Conservation (phyloP, 2,888 invertebrate species). For the Lingula anatina region DNA sequence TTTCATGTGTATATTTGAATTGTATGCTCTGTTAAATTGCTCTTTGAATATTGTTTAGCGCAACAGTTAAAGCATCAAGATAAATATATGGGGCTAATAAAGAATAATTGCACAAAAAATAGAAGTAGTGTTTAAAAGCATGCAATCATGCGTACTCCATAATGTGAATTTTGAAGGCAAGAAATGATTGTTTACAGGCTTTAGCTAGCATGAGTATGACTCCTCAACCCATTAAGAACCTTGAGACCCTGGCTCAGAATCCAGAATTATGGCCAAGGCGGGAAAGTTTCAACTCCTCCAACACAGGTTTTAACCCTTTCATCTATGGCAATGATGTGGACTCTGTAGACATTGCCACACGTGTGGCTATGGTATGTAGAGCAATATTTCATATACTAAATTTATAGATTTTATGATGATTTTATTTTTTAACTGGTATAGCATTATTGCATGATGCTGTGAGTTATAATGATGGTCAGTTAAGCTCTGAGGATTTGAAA, state of each 20-base stretch:
- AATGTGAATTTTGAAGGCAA: too few species aligned
- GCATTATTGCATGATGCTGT: too few species aligned
- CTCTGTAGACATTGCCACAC: conserved; percentile 94
- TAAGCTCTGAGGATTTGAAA: too few species aligned
- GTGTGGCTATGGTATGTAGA: conserved; percentile 85
- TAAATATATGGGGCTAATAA: too few species aligned
- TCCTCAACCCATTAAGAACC: conserved; percentile 56
- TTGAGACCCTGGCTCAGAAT: conserved; percentile 50
- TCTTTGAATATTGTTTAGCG: too few species aligned
- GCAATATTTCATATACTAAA: background rate
- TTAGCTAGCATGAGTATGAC: conserved; percentile 70
- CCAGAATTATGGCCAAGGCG: conserved; percentile 43
- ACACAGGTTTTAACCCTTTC: conserved; percentile 69
- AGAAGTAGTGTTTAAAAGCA: too few species aligned
- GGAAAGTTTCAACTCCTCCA: conserved; percentile 37
- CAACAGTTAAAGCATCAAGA: too few species aligned
- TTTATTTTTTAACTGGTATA: background rate
- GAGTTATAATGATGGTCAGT: too few species aligned
- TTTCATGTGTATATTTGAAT: too few species aligned
- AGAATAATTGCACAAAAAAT: too few species aligned
- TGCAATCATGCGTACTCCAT: too few species aligned
- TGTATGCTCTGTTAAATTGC: too few species aligned
- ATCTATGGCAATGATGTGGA: conserved; percentile 76
- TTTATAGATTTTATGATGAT: background rate
- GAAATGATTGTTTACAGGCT: conserved; percentile 61